Percentiles rank a stretch among this genome's conserved stretches.
phyloP scores from a whole-genome alignment of 2,888 invertebrate genomes.

The Parascotia fuliginaria region DNA sequence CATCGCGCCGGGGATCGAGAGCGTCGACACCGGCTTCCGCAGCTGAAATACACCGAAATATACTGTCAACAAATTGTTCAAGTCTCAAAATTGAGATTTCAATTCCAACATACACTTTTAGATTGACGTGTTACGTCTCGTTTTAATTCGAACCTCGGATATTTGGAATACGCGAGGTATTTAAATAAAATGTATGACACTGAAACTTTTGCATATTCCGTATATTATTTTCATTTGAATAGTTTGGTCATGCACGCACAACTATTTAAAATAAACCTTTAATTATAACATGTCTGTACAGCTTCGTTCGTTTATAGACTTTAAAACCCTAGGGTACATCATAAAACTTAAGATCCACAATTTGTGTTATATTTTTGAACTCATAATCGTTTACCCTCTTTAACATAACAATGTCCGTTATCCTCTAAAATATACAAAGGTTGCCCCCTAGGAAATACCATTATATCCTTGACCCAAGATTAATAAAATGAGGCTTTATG shows the following conservation, averaged over 20 bases:
- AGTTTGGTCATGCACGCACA: too few relatives aligned
- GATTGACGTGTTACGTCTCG: not conserved
- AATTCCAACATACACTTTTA: slow-evolving; percentile 17
- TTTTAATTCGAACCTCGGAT: not conserved
- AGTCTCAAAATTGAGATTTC: slow-evolving; percentile 27
- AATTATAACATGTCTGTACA: too few relatives aligned
- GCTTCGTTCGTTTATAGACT: slow-evolving; percentile 15
- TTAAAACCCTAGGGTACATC: slow-evolving; percentile 10
- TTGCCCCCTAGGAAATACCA: slow-evolving; percentile 32
- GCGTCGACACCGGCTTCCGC: slow-evolving; percentile 98
- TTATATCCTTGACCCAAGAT: slow-evolving; percentile 41
- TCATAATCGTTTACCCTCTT: slow-evolving; percentile 41
- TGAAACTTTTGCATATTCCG: too few relatives aligned
- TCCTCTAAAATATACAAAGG: slow-evolving; percentile 28
- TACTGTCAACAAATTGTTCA: slow-evolving; percentile 29
- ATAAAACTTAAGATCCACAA: slow-evolving; percentile 27
- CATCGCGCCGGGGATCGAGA: slow-evolving; percentile 98
- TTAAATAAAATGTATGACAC: too few relatives aligned
- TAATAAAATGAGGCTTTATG: slow-evolving; percentile 33
- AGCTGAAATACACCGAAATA: slow-evolving; percentile 88
- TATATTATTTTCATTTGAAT: too few relatives aligned
- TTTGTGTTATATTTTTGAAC: slow-evolving; percentile 33
- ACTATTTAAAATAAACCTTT: too few relatives aligned
- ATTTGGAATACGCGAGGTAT: too few relatives aligned
- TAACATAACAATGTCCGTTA: slow-evolving; percentile 42